Conservation (phyloP, 2,888 invertebrate species). For the Enchytraeus crypticus region DNA sequence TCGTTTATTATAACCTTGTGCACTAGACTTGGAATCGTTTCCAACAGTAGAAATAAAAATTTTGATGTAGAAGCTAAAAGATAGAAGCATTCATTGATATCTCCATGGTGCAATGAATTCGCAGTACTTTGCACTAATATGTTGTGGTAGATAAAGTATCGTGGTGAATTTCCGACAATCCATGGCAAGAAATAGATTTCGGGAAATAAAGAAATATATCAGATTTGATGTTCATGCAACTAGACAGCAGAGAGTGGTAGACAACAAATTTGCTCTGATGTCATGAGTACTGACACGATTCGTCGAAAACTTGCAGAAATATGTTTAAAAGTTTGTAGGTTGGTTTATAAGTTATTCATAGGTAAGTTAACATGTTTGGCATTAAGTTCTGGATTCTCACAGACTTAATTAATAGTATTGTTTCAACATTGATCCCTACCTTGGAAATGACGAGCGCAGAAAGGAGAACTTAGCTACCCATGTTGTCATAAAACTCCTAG, state of each 20-base stretch:
- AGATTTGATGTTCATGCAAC: too few species aligned
- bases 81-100: too few species aligned
- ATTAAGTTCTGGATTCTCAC: background rate
- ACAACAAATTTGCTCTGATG: background rate
- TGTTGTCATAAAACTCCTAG: background rate
- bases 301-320: background rate
- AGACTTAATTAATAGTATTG: background rate
- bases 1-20: too few species aligned
- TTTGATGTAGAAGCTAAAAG: too few species aligned
- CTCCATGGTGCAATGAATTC: too few species aligned
- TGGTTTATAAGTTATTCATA: background rate
- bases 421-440: background rate
- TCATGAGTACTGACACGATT: background rate
- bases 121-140: too few species aligned
- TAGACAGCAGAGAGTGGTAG: background rate
- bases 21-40: too few species aligned
- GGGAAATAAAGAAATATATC: too few species aligned
- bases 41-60: too few species aligned
- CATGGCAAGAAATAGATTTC: too few species aligned
- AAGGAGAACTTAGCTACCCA: background rate
- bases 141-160: too few species aligned
- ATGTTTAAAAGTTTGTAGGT: background rate
- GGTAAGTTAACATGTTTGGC: slow-evolving; percentile 1
- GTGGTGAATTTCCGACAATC: too few species aligned
- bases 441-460: background rate